These are phyloP conservation scores for Serripes groenlandicus DNA, from an alignment of 2,888 invertebrate species.

Conservation along the genomic window DNA sequence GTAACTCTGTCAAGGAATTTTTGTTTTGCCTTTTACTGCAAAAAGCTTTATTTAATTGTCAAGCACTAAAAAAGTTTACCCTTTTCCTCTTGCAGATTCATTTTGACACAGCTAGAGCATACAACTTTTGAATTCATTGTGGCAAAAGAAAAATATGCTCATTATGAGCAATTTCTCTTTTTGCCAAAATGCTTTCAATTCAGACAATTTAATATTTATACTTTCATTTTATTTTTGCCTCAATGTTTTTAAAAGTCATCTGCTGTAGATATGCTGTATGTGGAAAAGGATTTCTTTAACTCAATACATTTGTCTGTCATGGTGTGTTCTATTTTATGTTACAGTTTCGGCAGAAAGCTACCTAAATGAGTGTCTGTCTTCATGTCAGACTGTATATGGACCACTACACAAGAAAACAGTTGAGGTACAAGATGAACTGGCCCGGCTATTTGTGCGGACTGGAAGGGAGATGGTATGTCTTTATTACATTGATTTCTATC, in stretches of 20 bases:
- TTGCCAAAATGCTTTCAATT: neutral
- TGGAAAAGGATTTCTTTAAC: neutral
- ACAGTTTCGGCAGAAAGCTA: slow-evolving; percentile 85
- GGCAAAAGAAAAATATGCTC: no score
- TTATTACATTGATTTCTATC: no score
- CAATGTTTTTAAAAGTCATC: neutral
- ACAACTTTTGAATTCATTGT: no score
- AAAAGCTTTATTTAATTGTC: no score
- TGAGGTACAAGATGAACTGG: slow-evolving; percentile 84
- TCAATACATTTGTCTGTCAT: neutral
- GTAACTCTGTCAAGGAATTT: no score
- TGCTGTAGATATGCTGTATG: neutral
- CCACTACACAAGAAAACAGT: slow-evolving; percentile 83
- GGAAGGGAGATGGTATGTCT: slow-evolving; percentile 81
- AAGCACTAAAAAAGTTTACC: no score
- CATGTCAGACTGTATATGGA: slow-evolving; percentile 82
- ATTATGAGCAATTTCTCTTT: no score
- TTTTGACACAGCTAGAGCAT: no score
- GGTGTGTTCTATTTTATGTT: neutral
- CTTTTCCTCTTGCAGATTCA: no score
- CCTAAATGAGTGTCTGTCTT: slow-evolving; percentile 83
- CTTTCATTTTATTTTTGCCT: neutral
- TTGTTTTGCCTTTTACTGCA: no score
- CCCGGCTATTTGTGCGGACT: slow-evolving; percentile 82
- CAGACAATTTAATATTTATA: no score